phyloP scores from a whole-genome alignment of 1,140 invertebrate genomes.

The Pemphigus obesinymphae region DNA sequence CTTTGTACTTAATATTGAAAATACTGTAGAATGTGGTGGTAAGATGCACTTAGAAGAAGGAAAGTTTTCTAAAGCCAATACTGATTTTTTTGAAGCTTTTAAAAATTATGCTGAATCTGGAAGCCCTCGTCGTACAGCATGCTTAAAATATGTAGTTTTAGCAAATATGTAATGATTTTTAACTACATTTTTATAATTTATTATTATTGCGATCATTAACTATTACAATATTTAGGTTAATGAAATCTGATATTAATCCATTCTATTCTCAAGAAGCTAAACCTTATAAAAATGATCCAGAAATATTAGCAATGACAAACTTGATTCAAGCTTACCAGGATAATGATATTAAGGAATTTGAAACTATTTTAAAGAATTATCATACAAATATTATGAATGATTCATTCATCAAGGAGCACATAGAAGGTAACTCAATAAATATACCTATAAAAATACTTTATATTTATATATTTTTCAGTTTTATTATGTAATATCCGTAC shows the following conservation, averaged over 20 bases:
- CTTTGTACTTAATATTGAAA: constrained; percentile 14
- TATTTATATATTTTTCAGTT: constrained; percentile 61
- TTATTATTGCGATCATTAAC: background rate
- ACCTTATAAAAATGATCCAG: constrained; percentile 98
- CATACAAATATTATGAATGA: constrained; percentile 98
- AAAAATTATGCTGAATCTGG: constrained; percentile 99
- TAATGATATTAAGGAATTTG: constrained; percentile 98
- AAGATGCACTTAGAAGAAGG: constrained; percentile 99
- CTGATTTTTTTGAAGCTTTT: constrained; percentile 99
- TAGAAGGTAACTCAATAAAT: constrained; percentile 74
- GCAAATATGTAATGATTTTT: constrained; percentile 85
- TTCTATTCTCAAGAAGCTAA: constrained; percentile 99
- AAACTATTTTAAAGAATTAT: constrained; percentile 92
- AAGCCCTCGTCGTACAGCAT: constrained; percentile 93
- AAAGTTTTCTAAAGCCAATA: constrained; percentile 98
- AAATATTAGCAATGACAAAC: constrained; percentile 99
- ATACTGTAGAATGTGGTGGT: constrained; percentile 93
- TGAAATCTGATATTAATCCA: constrained; percentile 99
- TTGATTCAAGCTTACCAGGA: constrained; percentile 97
- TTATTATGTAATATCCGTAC: constrained; percentile 94
- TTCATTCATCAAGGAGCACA: constrained; percentile 98
- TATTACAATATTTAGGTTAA: constrained; percentile 63
- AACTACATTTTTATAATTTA: background rate
- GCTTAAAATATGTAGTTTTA: constrained; percentile 96
- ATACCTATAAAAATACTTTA: background rate